A percentile compares a stretch with the other conserved stretches of the same genome.
Conservation (phyloP, 2,113 vertebrate species). For the Sceloporus undulatus region DNA sequence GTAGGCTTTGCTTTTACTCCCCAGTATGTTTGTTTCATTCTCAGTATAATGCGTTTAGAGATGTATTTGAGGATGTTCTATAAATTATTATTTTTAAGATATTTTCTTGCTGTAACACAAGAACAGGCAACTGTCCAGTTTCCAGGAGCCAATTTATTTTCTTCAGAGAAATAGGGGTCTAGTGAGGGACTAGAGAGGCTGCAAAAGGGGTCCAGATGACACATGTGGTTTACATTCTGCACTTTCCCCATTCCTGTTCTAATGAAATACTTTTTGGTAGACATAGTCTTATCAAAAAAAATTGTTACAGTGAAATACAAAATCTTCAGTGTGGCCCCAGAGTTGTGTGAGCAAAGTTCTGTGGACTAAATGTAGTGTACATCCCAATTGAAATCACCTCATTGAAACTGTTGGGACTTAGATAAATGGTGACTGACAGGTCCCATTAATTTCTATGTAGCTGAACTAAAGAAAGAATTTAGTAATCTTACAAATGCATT, state of each 20-base stretch:
- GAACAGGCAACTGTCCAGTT: too few relatives aligned
- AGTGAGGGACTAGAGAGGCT: not conserved
- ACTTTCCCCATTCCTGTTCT: not conserved
- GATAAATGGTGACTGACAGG: too few relatives aligned
- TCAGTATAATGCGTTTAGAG: not conserved
- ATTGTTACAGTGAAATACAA: not conserved
- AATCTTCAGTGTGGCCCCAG: not conserved
- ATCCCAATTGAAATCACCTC: too few relatives aligned
- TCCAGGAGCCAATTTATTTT: too few relatives aligned
- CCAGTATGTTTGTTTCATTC: not conserved
- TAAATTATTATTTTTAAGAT: not conserved
- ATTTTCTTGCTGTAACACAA: not conserved
- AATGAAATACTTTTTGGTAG: not conserved
- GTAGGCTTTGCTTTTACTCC: not conserved
- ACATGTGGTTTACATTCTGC: not conserved
- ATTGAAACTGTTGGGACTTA: too few relatives aligned
- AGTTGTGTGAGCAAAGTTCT: too few relatives aligned
- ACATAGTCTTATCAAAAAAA: not conserved
- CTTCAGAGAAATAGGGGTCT: too few relatives aligned
- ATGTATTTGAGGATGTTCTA: too few relatives aligned
- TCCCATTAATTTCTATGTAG: too few relatives aligned
- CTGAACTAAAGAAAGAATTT: too few relatives aligned
- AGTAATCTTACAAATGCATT: not conserved
- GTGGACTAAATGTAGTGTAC: not conserved
- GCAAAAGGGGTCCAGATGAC: not conserved